Evolutionary conservation across 2,797 vertebrate genomes (phyloP), one percentile per base, ranked within the genome.

Genomic region (Miichthys miiuy): DNA sequence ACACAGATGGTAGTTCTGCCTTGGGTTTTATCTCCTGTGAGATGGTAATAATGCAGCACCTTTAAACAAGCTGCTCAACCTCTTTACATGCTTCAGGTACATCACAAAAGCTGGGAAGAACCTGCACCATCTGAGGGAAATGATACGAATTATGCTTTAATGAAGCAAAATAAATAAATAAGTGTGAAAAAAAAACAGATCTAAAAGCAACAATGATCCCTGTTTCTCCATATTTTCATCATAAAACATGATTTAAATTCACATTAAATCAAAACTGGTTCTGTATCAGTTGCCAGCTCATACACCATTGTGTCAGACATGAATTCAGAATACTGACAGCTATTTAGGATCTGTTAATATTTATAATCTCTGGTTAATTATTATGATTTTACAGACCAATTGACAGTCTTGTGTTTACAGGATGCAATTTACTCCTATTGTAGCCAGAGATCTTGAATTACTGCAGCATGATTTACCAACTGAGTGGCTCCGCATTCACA

Each of bases 1-100:
- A 80, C 21, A 4, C 75, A 80, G 82, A 75, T 85, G 75, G 75
- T 69, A 63, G 68, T n/a, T 51, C 42, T 60, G 65, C 68, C 41
- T 57, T 7, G 25, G 16, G 61, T 69, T 86, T 70, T n/a, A 62
- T 66, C 46, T 66, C n/a, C 57, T 1, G 21, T 54, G 52, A 47
- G 52, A 4, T 23, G 1, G 2, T 2, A 64, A 30, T 51, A 54
- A 78, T 23, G 23, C 16, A 47, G 27, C 18, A 21, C 27, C 30
- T 23, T 57, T 62, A 12, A 77, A 51, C 5, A 63, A 63, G 67
- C 50, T 78, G 57, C 68, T 75, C 14, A 57, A 41, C 34, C 18
- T 4, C 16, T 70, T 64, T 7, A 47, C 16, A 55, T 51, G 50
- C 47, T 75, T 67, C 41, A 63, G 56, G n/a, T 63, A 27, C 20